These are phyloP conservation scores for Hyperopisus bebe DNA, from an alignment of 2,113 vertebrate species.

Conservation along the genomic window DNA sequence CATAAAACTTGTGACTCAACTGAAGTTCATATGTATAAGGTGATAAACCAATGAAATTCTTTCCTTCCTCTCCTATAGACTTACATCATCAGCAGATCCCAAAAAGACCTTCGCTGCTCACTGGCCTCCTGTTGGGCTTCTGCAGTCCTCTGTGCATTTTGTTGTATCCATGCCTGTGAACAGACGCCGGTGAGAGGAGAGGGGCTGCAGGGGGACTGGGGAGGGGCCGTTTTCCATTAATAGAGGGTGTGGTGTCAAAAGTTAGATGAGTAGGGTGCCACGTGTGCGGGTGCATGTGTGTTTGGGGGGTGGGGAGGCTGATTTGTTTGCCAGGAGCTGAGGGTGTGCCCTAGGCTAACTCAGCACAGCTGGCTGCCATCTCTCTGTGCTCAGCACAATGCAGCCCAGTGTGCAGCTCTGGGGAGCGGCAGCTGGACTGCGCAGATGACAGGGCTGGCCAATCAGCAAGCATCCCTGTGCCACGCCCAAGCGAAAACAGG, in stretches of 20 bases:
- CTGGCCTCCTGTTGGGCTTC: neutral
- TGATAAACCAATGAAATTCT: neutral
- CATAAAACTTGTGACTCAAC: neutral
- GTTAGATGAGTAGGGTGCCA: neutral
- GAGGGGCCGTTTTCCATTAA: conserved; percentile 30
- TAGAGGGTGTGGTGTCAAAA: conserved; percentile 13
- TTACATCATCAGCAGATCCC: conserved; percentile 11
- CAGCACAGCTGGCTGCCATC: conserved; percentile 49
- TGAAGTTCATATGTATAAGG: neutral
- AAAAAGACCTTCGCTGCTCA: neutral
- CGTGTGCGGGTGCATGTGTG: conserved; percentile 5
- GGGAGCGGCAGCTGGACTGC: conserved; percentile 22
- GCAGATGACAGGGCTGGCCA: conserved; percentile 6
- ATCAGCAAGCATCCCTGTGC: neutral
- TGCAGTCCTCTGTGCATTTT: neutral
- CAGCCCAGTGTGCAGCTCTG: conserved; percentile 40
- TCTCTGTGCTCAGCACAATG: conserved; percentile 46
- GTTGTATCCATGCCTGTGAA: neutral
- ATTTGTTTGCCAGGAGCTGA: conserved; percentile 51
- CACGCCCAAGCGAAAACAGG: neutral
- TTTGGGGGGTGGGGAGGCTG: conserved; percentile 18
- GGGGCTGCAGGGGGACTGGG: neutral
- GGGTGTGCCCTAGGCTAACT: conserved; percentile 52
- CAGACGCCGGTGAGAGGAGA: neutral
- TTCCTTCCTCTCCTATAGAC: conserved; percentile 15